phyloP scores from a whole-genome alignment of 2,888 invertebrate genomes.

The Troilus luridus region DNA sequence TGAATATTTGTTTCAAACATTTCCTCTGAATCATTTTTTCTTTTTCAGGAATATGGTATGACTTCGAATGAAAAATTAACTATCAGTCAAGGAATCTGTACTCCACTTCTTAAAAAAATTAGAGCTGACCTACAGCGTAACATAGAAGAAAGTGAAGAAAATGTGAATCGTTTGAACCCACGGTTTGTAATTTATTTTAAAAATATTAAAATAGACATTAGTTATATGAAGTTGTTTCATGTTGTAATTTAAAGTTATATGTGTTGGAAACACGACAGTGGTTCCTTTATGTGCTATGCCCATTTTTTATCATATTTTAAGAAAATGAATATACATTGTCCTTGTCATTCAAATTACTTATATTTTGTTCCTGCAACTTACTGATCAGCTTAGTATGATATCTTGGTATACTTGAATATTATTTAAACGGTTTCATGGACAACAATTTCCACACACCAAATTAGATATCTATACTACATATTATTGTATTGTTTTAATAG shows the following conservation, averaged over 20 bases:
- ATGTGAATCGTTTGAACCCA: slow-evolving; percentile 95
- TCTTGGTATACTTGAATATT: neutral
- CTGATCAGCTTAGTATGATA: neutral
- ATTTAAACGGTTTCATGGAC: too few relatives aligned
- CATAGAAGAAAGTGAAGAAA: slow-evolving; percentile 91
- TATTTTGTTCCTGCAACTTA: neutral
- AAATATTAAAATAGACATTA: neutral
- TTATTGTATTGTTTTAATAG: neutral
- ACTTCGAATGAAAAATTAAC: slow-evolving; percentile 95
- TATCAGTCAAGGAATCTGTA: slow-evolving; percentile 97
- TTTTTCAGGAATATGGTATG: slow-evolving; percentile 91
- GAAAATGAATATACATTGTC: neutral
- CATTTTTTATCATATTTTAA: neutral
- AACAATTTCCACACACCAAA: too few relatives aligned
- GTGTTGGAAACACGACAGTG: too few relatives aligned
- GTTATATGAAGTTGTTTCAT: neutral
- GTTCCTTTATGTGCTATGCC: too few relatives aligned
- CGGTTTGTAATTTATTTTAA: slow-evolving; percentile 71
- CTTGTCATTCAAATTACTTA: neutral
- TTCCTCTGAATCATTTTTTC: neutral
- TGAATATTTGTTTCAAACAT: neutral
- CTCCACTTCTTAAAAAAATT: slow-evolving; percentile 95
- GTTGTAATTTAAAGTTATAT: too few relatives aligned
- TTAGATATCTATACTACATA: too few relatives aligned
- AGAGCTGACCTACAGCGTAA: slow-evolving; percentile 94